Evolutionary conservation across 2,888 invertebrate genomes (phyloP), one percentile per base, ranked within the genome.

Genomic region (Xestia c-nigrum): DNA sequence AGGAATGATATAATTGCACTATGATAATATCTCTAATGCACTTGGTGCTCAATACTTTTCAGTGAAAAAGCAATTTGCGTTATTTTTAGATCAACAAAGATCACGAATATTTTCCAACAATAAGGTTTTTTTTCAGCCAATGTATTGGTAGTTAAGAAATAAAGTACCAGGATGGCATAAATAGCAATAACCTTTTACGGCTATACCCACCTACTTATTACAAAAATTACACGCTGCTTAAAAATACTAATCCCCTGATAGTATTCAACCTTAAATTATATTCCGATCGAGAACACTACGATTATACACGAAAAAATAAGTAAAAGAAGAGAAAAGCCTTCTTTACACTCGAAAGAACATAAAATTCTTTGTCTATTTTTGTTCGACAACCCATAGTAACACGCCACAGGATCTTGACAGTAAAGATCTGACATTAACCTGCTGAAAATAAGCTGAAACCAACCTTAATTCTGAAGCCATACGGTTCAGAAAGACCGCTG

Each of bases 371-470:
- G 90, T 93, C 92, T 94, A 94, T 95, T 95, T 95, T 95, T 92
- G 89, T 93, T 93, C 92, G 93, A 94, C 93, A 93, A 93, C 93
- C 94, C 94, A 91, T 94, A 93, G 95, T 94, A 94, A 92, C 93
- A 92, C 88, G 87, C 89, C 84, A 91, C 92, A 92, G 93, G 94
- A 94, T 91, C 93, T 91, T 89, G 88, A 89, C 92, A 92, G 93
- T 93, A 94, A 92, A 92, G 92, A 91, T 91, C 92, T 90, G 80
- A 88, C 92, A 89, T 88, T 87, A 92, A 90, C 74, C 86, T 89
- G 89, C 74, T 73, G 5, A 21, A 61, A 31, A 52, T 77, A 81
- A 71, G 47, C 52, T 0, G 90, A 90, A 91, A 87, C 50, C 78
- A 50, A 90, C 90, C 84, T 75, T 92, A 89, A 75, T 0, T 0